phyloP scores from a whole-genome alignment of 2,797 vertebrate genomes.

The Sparus aurata region DNA sequence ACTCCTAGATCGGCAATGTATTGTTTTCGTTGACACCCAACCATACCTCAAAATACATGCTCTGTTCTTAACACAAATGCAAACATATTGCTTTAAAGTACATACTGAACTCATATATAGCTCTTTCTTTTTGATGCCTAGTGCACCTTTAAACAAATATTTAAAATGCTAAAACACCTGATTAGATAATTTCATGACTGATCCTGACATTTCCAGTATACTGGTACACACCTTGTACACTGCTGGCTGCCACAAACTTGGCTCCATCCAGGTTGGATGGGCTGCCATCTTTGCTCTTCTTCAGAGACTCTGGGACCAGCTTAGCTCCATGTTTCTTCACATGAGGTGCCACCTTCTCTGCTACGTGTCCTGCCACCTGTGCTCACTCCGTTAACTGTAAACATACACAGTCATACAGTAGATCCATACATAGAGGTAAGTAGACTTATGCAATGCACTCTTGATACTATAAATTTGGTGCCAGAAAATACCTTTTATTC shows the following conservation, averaged over 20 bases:
- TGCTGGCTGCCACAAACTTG: slow-evolving; percentile 91
- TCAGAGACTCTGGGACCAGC: slow-evolving; percentile 94
- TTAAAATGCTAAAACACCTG: neutral
- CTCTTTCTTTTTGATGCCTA: too few species aligned
- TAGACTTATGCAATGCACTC: neutral
- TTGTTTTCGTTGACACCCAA: too few species aligned
- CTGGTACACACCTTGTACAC: slow-evolving; percentile 88
- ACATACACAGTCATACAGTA: neutral
- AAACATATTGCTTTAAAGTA: too few species aligned
- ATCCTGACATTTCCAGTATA: too few species aligned
- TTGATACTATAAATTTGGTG: too few species aligned
- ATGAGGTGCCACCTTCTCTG: slow-evolving; percentile 92
- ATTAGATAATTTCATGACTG: neutral
- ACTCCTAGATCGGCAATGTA: too few species aligned
- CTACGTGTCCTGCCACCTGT: slow-evolving; percentile 90
- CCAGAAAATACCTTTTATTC: too few species aligned
- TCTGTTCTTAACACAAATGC: too few species aligned
- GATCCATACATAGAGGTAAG: neutral
- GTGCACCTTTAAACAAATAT: neutral
- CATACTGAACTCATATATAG: too few species aligned
- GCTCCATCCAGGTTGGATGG: slow-evolving; percentile 90
- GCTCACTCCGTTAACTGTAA: slow-evolving; percentile 92
- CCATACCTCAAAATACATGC: too few species aligned
- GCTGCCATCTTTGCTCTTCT: slow-evolving; percentile 89
- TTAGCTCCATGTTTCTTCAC: slow-evolving; percentile 95